phyloP scores from a whole-genome alignment of 2,113 vertebrate genomes.

The Myrmecobius fasciatus region DNA sequence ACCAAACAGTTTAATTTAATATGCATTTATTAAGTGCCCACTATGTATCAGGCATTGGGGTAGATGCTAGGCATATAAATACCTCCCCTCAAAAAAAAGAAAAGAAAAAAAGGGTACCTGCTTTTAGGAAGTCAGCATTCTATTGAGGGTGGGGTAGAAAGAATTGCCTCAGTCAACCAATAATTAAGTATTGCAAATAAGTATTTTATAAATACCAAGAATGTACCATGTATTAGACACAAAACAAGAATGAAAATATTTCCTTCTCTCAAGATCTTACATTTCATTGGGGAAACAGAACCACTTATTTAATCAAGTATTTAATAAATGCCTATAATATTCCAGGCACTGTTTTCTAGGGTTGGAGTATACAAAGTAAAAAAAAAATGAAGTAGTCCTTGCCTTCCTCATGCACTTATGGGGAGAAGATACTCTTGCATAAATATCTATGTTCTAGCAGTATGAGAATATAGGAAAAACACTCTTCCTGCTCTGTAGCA shows the following conservation, averaged over 20 bases:
- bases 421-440: neutral
- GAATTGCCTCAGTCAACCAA: neutral
- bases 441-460: neutral
- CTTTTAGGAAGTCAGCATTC: neutral
- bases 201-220: neutral
- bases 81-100: neutral
- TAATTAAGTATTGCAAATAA: neutral
- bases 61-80: neutral
- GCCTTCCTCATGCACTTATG: neutral
- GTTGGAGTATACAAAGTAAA: neutral
- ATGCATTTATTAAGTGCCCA: neutral
- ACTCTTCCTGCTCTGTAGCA: neutral
- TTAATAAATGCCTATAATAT: neutral
- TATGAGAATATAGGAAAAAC: neutral
- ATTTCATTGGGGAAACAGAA: neutral
- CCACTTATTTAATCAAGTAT: neutral
- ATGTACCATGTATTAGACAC: neutral
- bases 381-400: neutral
- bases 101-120: neutral
- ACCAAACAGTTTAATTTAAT: neutral
- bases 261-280: neutral
- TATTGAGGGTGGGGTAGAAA: neutral
- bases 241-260: neutral
- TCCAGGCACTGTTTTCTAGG: neutral
- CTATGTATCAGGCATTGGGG: neutral